Evolutionary conservation across 2,113 vertebrate species (phyloP).

Genomic region (Pogonocichla stellata): DNA sequence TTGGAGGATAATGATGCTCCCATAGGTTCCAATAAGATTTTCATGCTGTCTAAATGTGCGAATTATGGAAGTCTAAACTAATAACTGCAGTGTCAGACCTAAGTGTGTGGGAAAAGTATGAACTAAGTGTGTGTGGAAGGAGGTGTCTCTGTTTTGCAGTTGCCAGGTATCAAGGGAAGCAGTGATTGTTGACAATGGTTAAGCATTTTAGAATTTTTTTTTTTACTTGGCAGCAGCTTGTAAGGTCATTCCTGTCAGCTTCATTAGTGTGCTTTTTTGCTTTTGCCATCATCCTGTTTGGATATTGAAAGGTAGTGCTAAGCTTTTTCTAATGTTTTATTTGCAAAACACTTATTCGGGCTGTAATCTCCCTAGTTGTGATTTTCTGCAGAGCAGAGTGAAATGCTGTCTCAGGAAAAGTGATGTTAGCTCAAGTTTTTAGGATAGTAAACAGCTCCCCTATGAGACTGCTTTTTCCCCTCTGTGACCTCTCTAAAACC

Average conservation of each 20-base stretch:
- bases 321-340: not conserved
- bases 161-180: conserved; percentile 13
- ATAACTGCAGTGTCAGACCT: not conserved
- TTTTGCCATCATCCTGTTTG: not conserved
- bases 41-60: conserved; percentile 7
- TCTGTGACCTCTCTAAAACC: not conserved
- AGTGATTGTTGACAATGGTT: not conserved
- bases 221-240: not conserved
- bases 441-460: not conserved
- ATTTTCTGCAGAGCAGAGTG: not conserved
- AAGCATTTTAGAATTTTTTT: not conserved
- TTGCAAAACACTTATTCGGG: not conserved
- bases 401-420: not conserved
- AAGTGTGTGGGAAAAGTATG: not conserved
- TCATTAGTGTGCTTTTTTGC: not conserved
- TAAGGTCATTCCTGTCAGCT: not conserved
- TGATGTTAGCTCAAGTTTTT: not conserved
- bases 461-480: not conserved
- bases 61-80: not conserved
- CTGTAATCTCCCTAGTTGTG: not conserved
- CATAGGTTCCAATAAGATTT: not conserved
- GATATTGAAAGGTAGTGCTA: not conserved
- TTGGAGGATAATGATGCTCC: not conserved
- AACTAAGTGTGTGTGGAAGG: not conserved
- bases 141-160: conserved; percentile 19